Percentiles rank a stretch among this genome's conserved stretches.
These are phyloP conservation scores for Murina feae DNA, from an alignment of 2,113 vertebrate genomes.

Conservation along the genomic window DNA sequence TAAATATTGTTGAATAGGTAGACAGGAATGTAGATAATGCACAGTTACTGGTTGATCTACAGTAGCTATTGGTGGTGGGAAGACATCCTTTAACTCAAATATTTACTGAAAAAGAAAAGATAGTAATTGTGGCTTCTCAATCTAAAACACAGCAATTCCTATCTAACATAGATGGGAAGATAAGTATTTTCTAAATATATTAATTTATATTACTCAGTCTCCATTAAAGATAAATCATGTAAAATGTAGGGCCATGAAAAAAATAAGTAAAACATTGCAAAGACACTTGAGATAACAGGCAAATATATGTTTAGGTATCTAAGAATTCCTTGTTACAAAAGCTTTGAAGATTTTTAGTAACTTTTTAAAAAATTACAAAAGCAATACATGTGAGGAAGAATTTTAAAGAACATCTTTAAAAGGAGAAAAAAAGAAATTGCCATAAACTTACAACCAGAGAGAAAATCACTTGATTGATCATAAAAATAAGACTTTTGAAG, in stretches of 20 bases:
- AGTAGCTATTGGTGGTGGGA: neutral
- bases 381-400: neutral
- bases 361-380: neutral
- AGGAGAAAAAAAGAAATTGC: neutral
- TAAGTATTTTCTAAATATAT: neutral
- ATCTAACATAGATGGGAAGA: neutral
- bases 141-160: neutral
- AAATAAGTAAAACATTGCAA: neutral
- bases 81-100: neutral
- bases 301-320: neutral
- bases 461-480: neutral
- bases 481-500: constrained; percentile 15
- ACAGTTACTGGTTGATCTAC: neutral
- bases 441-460: neutral
- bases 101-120: neutral
- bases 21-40: neutral
- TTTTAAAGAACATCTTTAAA: neutral
- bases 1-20: constrained; percentile 3
- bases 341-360: neutral
- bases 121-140: neutral
- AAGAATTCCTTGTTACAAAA: neutral
- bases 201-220: neutral
- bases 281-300: neutral
- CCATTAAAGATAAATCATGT: neutral
- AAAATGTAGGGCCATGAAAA: neutral